Percentiles rank a stretch among this genome's conserved stretches.
These are phyloP conservation scores for Caenorhabditis tropicalis DNA, from an alignment of 1,140 invertebrate genomes.

Conservation along the genomic window DNA sequence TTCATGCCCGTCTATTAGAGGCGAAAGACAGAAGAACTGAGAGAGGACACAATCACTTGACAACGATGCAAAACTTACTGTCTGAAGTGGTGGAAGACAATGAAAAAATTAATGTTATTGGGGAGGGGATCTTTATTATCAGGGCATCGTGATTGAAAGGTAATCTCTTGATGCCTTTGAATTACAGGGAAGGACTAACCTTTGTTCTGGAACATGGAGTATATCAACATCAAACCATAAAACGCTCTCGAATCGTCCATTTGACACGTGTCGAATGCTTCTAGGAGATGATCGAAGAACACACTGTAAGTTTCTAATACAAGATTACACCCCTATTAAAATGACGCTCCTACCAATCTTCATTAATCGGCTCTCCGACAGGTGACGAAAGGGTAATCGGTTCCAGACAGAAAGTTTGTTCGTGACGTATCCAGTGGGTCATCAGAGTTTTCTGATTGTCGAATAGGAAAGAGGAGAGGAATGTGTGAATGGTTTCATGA, in stretches of 20 bases:
- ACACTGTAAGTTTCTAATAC: constrained; percentile 79
- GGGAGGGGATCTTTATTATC: too few species aligned
- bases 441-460: constrained; percentile 67
- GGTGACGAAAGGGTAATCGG: constrained; percentile 11
- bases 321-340: too few species aligned
- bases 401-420: constrained; percentile 56
- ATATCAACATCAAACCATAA: constrained; percentile 88
- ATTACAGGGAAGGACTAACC: too few species aligned
- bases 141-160: too few species aligned
- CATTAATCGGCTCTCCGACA: constrained; percentile 48
- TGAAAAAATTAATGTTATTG: neutral
- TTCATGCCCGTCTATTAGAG: too few species aligned
- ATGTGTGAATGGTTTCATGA: constrained; percentile 60
- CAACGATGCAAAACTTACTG: constrained; percentile 56
- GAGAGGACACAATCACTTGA: constrained; percentile 37
- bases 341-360: neutral
- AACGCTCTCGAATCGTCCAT: constrained; percentile 91
- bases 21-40: neutral
- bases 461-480: constrained; percentile 66
- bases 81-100: constrained; percentile 56
- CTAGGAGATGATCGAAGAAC: constrained; percentile 65
- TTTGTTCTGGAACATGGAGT: constrained; percentile 90
- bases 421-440: constrained; percentile 65
- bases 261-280: constrained; percentile 77
- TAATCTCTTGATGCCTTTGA: too few species aligned